Conservation (phyloP, 2,113 vertebrate species). For the Ictalurus furcatus region DNA sequence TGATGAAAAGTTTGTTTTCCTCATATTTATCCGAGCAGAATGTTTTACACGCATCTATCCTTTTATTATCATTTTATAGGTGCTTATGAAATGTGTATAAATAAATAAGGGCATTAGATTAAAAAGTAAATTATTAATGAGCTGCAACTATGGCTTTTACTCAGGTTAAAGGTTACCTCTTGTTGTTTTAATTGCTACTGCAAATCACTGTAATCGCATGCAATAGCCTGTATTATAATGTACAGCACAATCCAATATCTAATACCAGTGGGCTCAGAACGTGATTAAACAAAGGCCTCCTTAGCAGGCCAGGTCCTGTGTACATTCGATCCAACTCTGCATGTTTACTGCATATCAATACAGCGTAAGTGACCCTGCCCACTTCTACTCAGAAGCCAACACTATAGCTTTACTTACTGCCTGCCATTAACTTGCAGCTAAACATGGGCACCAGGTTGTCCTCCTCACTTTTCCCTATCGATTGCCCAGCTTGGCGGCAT, state of each 20-base stretch:
- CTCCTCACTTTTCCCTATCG: conserved; percentile 81
- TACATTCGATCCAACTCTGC: conserved; percentile 15
- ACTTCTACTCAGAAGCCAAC: conserved; percentile 12
- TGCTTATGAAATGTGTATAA: conserved; percentile 44
- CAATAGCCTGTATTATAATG: conserved; percentile 43
- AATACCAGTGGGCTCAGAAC: conserved; percentile 41
- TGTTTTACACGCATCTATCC: conserved; percentile 73
- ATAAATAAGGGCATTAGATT: conserved; percentile 50
- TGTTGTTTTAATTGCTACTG: conserved; percentile 46
- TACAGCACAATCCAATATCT: conserved; percentile 47
- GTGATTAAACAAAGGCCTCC: conserved; percentile 45
- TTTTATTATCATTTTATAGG: conserved; percentile 52
- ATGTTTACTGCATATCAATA: conserved; percentile 44
- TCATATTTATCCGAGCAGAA: conserved; percentile 23
- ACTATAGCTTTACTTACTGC: conserved; percentile 44
- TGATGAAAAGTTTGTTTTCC: conserved; percentile 73
- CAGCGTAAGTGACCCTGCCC: conserved; percentile 11
- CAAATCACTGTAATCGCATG: conserved; percentile 44
- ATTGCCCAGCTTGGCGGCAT: conserved; percentile 78
- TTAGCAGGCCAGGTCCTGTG: conserved; percentile 19
- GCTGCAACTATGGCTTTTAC: conserved; percentile 33
- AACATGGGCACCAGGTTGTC: conserved; percentile 22
- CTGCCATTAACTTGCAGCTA: conserved; percentile 38
- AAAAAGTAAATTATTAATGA: conserved; percentile 51
- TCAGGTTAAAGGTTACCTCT: conserved; percentile 47